These are phyloP conservation scores for Menidia menidia DNA, from an alignment of 2,797 vertebrate species.

Conservation along the genomic window DNA sequence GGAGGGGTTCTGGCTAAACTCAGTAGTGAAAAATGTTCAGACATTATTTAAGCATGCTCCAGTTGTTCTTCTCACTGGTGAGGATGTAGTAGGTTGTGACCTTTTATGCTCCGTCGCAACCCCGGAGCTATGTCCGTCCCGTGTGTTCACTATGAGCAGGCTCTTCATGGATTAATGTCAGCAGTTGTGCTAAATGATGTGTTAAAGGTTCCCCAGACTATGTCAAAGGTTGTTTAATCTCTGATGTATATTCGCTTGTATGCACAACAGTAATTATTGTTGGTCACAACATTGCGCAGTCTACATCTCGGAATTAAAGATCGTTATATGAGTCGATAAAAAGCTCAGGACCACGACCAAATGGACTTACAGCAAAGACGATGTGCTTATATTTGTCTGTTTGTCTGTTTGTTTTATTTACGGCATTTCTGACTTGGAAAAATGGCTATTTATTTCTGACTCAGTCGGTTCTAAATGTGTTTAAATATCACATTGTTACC, in stretches of 20 bases:
- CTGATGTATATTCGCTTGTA: too few species aligned
- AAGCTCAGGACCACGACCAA: too few species aligned
- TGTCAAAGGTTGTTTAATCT: too few species aligned
- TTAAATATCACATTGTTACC: background rate
- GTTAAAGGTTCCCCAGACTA: too few species aligned
- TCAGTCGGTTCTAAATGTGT: background rate
- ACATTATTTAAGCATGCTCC: slow-evolving; percentile 29
- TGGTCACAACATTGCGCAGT: too few species aligned
- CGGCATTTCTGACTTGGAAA: background rate
- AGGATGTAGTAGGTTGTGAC: slow-evolving; percentile 24
- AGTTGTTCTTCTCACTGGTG: slow-evolving; percentile 20
- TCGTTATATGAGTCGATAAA: too few species aligned
- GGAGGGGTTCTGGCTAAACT: slow-evolving; percentile 4
- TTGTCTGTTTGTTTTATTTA: background rate
- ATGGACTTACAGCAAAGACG: too few species aligned
- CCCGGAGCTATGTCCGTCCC: background rate
- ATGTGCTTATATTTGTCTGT: too few species aligned
- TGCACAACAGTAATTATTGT: too few species aligned
- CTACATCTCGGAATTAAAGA: too few species aligned
- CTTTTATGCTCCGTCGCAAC: slow-evolving; percentile 13
- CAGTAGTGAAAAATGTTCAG: slow-evolving; percentile 1
- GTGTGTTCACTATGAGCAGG: background rate
- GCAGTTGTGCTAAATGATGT: too few species aligned
- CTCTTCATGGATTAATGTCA: slow-evolving; percentile 12
- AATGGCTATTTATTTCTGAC: background rate